phyloP scores from a whole-genome alignment of 2,113 vertebrate genomes.

The Ovis aries region DNA sequence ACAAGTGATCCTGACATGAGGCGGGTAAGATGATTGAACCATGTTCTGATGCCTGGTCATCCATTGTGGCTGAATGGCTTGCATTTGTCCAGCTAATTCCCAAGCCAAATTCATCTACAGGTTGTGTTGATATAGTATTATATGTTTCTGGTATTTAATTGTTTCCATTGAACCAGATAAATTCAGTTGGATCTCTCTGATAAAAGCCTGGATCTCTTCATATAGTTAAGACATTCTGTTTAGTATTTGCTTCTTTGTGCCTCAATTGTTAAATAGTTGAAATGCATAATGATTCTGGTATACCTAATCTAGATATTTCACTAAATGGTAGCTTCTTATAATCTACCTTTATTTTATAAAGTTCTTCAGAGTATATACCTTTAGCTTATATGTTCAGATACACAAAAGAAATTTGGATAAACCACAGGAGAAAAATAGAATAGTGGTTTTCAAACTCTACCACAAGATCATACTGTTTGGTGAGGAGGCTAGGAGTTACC shows the following conservation, averaged over 20 bases:
- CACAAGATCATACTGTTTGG: not conserved
- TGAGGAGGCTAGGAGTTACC: not conserved
- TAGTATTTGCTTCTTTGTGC: not conserved
- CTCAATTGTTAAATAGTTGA: not conserved
- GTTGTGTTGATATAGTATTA: not conserved
- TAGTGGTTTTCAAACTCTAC: not conserved
- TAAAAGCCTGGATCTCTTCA: not conserved
- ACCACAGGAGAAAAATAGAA: not conserved
- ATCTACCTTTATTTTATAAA: not conserved
- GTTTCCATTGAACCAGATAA: not conserved
- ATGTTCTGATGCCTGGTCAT: not conserved
- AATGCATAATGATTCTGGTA: not conserved
- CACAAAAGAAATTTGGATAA: not conserved
- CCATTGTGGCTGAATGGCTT: not conserved
- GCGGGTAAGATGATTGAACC: slow-evolving; percentile 83
- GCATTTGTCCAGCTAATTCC: not conserved
- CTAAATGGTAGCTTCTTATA: slow-evolving; percentile 16
- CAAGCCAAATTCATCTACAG: not conserved
- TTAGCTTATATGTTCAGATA: slow-evolving; percentile 9
- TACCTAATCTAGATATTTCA: not conserved
- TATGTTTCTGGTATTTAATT: not conserved
- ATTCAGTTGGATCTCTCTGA: not conserved
- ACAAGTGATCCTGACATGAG: slow-evolving; percentile 99
- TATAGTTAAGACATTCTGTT: not conserved
- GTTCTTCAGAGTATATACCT: not conserved